Percentiles rank a stretch among this genome's conserved stretches.
Evolutionary conservation across 2,113 vertebrate genomes (phyloP).

Genomic region (Lepisosteus oculatus): DNA sequence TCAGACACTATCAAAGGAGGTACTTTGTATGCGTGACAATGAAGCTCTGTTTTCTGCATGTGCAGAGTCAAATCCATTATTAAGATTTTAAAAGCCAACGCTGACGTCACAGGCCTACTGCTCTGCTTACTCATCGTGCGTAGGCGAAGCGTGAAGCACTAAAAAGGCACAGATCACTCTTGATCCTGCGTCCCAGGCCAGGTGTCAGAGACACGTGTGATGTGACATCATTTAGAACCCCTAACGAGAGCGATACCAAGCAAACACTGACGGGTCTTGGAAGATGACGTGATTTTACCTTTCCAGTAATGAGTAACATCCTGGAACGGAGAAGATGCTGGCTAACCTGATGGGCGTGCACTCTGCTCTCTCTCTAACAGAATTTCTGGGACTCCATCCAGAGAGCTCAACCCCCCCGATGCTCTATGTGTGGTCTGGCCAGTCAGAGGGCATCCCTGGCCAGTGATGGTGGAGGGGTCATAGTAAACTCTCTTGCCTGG

Average conservation of each 20-base stretch:
- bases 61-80: not conserved
- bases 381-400: not conserved
- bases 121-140: not conserved
- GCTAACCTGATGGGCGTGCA: not conserved
- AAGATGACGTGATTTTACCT: not conserved
- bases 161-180: not conserved
- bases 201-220: conserved; percentile 8
- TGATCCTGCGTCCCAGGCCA: not conserved
- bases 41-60: no score
- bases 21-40: no score
- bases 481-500: no score
- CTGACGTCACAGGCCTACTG: no score
- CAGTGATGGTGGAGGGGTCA: no score
- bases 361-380: not conserved
- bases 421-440: no score
- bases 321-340: not conserved
- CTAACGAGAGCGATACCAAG: conserved; percentile 15
- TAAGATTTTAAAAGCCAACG: no score
- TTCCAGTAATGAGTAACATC: conserved; percentile 1
- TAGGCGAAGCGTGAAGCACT: not conserved
- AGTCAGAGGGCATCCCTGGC: no score
- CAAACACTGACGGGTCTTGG: not conserved
- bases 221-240: conserved; percentile 15
- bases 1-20: no score
- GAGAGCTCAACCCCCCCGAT: no score